Percentiles rank a stretch among this genome's conserved stretches.
Evolutionary conservation across 2,113 vertebrate species (phyloP).

Genomic region (Sphaerodactylus townsendi): DNA sequence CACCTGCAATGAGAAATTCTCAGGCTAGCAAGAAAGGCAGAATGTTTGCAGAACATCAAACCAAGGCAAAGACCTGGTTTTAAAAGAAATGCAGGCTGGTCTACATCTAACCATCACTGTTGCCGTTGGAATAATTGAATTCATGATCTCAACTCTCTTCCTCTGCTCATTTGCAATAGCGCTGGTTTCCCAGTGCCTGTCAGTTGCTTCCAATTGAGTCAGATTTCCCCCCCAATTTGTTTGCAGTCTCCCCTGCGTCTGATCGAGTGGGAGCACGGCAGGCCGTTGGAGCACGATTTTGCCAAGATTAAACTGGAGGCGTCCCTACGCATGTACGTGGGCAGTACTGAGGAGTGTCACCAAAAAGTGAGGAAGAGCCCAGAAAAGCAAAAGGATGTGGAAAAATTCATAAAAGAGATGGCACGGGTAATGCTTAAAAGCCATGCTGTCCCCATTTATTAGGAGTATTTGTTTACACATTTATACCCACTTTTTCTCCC

Average conservation of each 20-base stretch:
- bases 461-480: not conserved
- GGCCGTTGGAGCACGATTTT: slow-evolving; percentile 33
- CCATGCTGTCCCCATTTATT: not conserved
- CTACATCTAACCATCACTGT: no score
- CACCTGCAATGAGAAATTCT: no score
- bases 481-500: not conserved
- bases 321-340: slow-evolving; percentile 2
- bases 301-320: slow-evolving; percentile 32
- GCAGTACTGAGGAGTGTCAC: slow-evolving; percentile 12
- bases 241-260: slow-evolving; percentile 5
- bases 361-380: slow-evolving; percentile 9
- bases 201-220: no score
- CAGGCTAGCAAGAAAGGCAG: no score
- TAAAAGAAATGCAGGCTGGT: no score
- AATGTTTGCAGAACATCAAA: no score
- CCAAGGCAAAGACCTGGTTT: no score
- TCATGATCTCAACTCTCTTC: no score
- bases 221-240: not conserved
- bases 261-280: not conserved
- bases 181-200: no score
- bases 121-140: no score
- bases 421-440: slow-evolving; percentile 16
- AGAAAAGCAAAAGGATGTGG: slow-evolving; percentile 20
- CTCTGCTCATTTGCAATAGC: no score
- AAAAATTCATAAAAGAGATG: slow-evolving; percentile 41